Evolutionary conservation across 2,888 invertebrate species (phyloP).

Genomic region (Doris montereyensis): DNA sequence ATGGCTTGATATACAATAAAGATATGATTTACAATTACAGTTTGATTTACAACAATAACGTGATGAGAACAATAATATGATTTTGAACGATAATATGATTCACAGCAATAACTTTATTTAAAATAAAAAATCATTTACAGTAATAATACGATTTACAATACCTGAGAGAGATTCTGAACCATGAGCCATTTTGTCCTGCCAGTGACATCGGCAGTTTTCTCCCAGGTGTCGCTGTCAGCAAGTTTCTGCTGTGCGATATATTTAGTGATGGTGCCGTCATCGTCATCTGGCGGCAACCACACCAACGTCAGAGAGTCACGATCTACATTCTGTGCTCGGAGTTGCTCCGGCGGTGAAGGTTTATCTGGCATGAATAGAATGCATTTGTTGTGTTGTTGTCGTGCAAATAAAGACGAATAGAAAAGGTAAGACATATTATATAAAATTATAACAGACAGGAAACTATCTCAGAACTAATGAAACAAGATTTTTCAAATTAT

Average conservation of each 20-base stretch:
- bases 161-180: conserved; percentile 55
- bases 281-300: conserved; percentile 69
- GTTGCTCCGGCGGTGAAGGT: conserved; percentile 60
- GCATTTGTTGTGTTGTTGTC: not conserved
- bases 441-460: too few species aligned
- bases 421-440: not conserved
- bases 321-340: conserved; percentile 64
- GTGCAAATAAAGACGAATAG: not conserved
- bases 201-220: conserved; percentile 58
- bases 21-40: too few species aligned
- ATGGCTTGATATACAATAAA: too few species aligned
- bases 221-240: conserved; percentile 84
- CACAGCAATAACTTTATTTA: too few species aligned
- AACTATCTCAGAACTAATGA: too few species aligned
- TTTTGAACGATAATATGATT: too few species aligned
- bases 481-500: too few species aligned
- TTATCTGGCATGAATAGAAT: conserved; percentile 31
- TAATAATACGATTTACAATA: too few species aligned
- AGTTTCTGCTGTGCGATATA: conserved; percentile 74
- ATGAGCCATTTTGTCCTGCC: conserved; percentile 55
- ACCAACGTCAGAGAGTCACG: conserved; percentile 63
- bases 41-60: too few species aligned
- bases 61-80: too few species aligned
- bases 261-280: conserved; percentile 65
- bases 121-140: too few species aligned